Conservation (phyloP, 2,888 invertebrate species). For the Gisinianus flammeolus region DNA sequence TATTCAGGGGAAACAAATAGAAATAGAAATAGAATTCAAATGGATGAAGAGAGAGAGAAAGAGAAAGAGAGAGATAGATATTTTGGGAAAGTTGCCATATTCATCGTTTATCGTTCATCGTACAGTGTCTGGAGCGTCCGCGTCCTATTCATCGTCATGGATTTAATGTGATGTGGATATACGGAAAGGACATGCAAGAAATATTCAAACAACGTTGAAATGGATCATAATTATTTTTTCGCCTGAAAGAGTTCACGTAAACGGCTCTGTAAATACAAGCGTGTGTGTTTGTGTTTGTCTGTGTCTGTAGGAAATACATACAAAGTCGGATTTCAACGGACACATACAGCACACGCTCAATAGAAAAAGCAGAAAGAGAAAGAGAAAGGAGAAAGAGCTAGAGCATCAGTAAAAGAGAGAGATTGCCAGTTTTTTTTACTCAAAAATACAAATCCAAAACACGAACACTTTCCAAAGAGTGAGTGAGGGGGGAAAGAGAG, state of each 20-base stretch:
- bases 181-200: not conserved
- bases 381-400: not conserved
- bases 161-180: not conserved
- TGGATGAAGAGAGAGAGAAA: not conserved
- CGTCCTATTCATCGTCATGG: not conserved
- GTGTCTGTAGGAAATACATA: not conserved
- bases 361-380: not conserved
- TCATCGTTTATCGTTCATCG: not conserved
- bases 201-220: not conserved
- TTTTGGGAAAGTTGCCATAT: conserved; percentile 17
- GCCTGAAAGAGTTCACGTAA: conserved; percentile 21
- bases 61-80: not conserved
- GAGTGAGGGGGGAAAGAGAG: not conserved
- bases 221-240: conserved; percentile 36
- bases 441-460: not conserved
- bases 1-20: too few relatives aligned
- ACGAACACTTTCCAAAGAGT: not conserved
- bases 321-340: not conserved
- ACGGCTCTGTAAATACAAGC: not conserved
- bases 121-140: not conserved
- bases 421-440: not conserved
- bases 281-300: not conserved
- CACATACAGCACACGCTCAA: not conserved
- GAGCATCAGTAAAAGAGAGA: not conserved
- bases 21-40: not conserved